Base-by-base conservation (phyloP, 2,888 invertebrate genomes). In the Brachypalpus laphriformis region DNA sequence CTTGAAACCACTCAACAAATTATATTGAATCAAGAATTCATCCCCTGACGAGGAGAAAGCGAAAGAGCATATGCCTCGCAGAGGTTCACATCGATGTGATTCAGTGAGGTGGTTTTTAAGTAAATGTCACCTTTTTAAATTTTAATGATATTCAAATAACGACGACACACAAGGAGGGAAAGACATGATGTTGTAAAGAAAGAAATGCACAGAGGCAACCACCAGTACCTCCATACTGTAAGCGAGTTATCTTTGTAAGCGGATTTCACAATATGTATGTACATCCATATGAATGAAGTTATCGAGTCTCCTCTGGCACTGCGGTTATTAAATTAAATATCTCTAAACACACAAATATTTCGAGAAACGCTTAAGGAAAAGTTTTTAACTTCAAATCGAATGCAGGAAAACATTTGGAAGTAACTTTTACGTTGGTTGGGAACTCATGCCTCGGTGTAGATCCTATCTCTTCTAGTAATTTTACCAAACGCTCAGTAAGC, bases 101-200 rank as follows among this genome's bases (percentile, higher is more conserved):
- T 65, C 56, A 63, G 28, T 37, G 56, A 59, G 59, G 71, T 65
- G 72, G 42, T 74, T 72, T 54, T 45, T 80, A 71, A 76, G 77
- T 72, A 51, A 72, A 75, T 61, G 80, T 75, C 75, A 72, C 59
- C 68, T 51, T 90, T 89, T 89, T 87, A 61, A 90, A 90, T 91
- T 91, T 91, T 91, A 91, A 91, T 91, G 91, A 91, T 91, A 87
- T 90, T 89, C 90, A 91, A 91, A 91, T 89, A 91, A 81, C 74
- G 66, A 81, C 63, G 57, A 61, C 75, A 71, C 34, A 71, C 51
- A 74, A 59, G 65, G 18, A 66, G 34, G 2, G 40, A 49, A 40
- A 40, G 56, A 61, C 40, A 65, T 14, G 37, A 74, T 9, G 37
- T 42, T 22, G 8, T 31, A 31, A 22, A 37, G 56, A 49, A 49